Evolutionary conservation across 35 echinoderm and acorn worm genomes (phyloP).

Genomic region (Lytechinus variegatus): DNA sequence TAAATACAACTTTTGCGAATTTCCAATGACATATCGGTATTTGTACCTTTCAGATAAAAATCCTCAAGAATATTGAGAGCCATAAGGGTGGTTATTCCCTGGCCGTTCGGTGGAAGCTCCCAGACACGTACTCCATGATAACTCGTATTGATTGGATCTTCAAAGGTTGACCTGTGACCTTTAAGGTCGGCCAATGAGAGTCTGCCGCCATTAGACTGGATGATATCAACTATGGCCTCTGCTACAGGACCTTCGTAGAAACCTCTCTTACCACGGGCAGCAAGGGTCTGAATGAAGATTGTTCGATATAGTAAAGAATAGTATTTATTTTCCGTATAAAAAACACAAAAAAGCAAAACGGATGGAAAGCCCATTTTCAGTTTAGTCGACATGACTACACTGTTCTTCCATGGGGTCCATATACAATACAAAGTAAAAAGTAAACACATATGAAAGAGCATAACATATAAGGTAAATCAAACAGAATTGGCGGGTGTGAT

Average conservation of each 20-base stretch:
- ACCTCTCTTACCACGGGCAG: constrained; percentile 70
- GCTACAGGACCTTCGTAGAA: constrained; percentile 90
- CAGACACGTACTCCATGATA: constrained; percentile 77
- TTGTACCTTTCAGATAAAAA: constrained; percentile 67
- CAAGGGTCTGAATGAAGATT: constrained; percentile 60
- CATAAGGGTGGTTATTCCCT: constrained; percentile 80
- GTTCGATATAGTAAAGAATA: too few species aligned
- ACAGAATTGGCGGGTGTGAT: too few species aligned
- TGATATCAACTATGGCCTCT: constrained; percentile 74
- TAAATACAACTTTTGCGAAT: neutral
- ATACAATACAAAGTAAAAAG: too few species aligned
- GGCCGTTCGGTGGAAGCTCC: constrained; percentile 89
- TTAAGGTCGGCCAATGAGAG: constrained; percentile 80
- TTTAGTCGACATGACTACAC: too few species aligned
- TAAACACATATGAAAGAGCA: too few species aligned
- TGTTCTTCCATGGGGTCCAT: too few species aligned
- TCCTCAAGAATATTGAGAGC: constrained; percentile 88
- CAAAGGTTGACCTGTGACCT: constrained; percentile 66
- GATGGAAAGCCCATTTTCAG: too few species aligned
- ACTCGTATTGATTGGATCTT: constrained; percentile 71
- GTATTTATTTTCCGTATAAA: too few species aligned
- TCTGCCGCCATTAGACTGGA: constrained; percentile 67
- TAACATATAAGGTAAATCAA: too few species aligned
- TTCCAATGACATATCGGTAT: neutral
- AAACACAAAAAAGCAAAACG: too few species aligned